Base-by-base conservation (phyloP, 53 echinoderm and acorn worm genomes). In the Echinometra lucunter region DNA sequence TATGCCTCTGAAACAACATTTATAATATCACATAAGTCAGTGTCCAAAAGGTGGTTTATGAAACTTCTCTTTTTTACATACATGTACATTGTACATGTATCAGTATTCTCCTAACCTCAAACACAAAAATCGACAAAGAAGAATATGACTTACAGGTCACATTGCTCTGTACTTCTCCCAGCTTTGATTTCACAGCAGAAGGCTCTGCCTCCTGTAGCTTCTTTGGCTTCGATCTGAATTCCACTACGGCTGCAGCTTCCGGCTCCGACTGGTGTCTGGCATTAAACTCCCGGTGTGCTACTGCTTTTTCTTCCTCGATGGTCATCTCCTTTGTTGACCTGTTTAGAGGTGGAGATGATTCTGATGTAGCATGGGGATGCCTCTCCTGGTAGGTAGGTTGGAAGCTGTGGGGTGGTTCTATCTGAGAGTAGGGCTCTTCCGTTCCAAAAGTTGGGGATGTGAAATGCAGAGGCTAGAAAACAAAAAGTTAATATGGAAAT, bases 241-340 rank as follows among this genome's bases (percentile, higher is more conserved):
- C 44, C 1, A 83, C 10, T 23, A 66, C 85, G n/a, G 66, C 58
- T 4, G 37, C 94, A 19, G 87, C 94, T 57, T 82, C 94, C 37
- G 66, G 83, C 37, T 82, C 87, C 57, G 45, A 7, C 0, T 21
- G 13, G 8, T 34, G 19, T 34, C 45, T 82, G 30, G 21, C 11
- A 30, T 58, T 4, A 63, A 13, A 66, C 16, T 58, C 94, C 23
- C 66, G 10, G 1, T 16, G 45, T 13, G 94, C 94, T 19, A 63
- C 87, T 4, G 58, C 94, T 40, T 94, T 94, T 58, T 94, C 83
- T 57, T 94, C 94, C 66, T 94, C 94, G 19, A 85, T 94, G 11
- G 94, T 82, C 82, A 57, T 94, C 83, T 94, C 94, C 53, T 82
- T 60, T 4, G 37, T 89, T 32, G 60, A 18, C 60, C 23, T 13